These are phyloP conservation scores for Megatriorchis doriae DNA, from an alignment of 2,113 vertebrate species.

Conservation along the genomic window DNA sequence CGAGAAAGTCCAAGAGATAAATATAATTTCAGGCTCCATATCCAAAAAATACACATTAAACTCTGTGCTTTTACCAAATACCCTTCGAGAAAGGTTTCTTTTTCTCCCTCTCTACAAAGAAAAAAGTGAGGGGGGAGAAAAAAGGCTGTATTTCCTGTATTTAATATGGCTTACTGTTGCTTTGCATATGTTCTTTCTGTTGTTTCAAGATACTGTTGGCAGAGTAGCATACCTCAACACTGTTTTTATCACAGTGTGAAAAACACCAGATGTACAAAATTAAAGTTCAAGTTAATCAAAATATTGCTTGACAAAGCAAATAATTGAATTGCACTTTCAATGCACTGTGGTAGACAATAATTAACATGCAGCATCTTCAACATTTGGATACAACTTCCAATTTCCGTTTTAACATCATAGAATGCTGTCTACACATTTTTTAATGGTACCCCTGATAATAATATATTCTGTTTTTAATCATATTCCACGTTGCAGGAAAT, in stretches of 20 bases:
- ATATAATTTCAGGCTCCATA: not conserved
- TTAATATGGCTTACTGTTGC: not conserved
- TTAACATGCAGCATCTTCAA: conserved; percentile 88
- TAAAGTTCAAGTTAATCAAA: conserved; percentile 80
- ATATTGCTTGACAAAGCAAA: conserved; percentile 83
- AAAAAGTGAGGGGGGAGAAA: rapidly evolving
- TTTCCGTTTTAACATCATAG: conserved; percentile 88
- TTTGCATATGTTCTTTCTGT: conserved; percentile 15
- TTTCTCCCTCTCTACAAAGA: not conserved
- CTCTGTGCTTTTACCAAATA: not conserved
- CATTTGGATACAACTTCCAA: conserved; percentile 89
- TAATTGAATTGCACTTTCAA: conserved; percentile 82
- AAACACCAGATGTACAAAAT: conserved; percentile 72
- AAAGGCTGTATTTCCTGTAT: not conserved
- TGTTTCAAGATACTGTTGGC: conserved; percentile 19
- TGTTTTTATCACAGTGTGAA: conserved; percentile 60
- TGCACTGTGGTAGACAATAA: conserved; percentile 85
- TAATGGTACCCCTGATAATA: conserved; percentile 97
- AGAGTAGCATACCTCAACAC: not conserved
- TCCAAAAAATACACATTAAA: not conserved
- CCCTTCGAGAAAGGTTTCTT: not conserved
- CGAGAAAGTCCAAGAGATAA: not conserved
- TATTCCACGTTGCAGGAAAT: conserved; percentile 87
- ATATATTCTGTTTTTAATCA: conserved; percentile 97
- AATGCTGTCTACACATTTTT: conserved; percentile 97